Percentiles rank a stretch among this genome's conserved stretches.
Conservation (phyloP, 2,888 invertebrate genomes). For the Calephelis perditalis region DNA sequence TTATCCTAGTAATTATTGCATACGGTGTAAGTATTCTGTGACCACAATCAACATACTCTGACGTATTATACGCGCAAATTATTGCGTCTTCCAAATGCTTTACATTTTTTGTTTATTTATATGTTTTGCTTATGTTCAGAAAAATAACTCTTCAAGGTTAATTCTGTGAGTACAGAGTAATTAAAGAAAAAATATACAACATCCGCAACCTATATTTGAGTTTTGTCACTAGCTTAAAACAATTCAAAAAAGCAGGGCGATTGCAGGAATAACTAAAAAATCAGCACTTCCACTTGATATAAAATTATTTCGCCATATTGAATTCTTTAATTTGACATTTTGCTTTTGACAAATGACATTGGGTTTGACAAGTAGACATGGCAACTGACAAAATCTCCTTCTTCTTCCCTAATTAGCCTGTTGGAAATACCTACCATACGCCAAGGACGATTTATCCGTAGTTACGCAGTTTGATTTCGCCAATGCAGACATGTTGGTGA, state of each 20-base stretch:
- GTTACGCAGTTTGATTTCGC: too few species aligned
- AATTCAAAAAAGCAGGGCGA: not conserved
- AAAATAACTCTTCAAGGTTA: not conserved
- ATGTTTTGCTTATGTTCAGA: not conserved
- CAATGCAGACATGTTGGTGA: too few species aligned
- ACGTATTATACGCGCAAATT: constrained; percentile 27
- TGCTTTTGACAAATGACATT: constrained; percentile 8
- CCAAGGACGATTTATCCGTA: too few species aligned
- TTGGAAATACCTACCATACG: too few species aligned
- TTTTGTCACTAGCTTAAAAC: not conserved
- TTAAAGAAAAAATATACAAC: not conserved
- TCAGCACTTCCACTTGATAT: not conserved
- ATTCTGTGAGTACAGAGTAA: not conserved
- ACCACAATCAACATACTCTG: constrained; percentile 21
- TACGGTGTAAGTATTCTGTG: constrained; percentile 28
- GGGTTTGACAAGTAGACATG: too few species aligned
- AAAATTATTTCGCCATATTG: constrained; percentile 23
- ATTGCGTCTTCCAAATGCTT: constrained; percentile 27
- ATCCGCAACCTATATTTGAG: not conserved
- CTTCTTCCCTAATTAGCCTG: too few species aligned
- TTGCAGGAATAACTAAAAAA: constrained; percentile 2
- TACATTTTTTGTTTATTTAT: constrained; percentile 24
- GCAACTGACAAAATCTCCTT: too few species aligned
- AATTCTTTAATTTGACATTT: constrained; percentile 11
- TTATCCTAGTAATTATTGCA: constrained; percentile 25